These are phyloP conservation scores for Chaetodon auriga DNA, from an alignment of 2,113 vertebrate species.

Conservation along the genomic window DNA sequence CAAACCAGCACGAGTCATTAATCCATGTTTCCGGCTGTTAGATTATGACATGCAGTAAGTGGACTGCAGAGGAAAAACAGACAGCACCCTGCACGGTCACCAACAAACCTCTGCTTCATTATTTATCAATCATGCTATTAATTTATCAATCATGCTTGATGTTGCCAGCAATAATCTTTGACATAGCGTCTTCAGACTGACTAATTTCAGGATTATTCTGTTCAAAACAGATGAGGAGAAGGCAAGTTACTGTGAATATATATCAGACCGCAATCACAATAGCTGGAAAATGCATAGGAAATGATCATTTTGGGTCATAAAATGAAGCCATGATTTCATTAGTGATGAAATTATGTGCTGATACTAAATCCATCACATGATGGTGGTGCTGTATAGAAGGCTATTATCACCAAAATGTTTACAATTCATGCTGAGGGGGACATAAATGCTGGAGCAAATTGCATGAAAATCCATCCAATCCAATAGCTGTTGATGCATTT, in stretches of 20 bases:
- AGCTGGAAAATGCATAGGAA: neutral
- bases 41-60: neutral
- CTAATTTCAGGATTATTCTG: neutral
- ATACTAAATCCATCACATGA: neutral
- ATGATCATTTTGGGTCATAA: neutral
- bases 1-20: neutral
- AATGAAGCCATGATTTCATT: neutral
- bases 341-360: neutral
- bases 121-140: neutral
- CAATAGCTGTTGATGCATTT: too few relatives aligned
- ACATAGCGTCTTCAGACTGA: neutral
- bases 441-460: too few relatives aligned
- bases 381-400: too few relatives aligned
- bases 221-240: neutral
- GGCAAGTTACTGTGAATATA: neutral
- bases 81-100: neutral
- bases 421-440: too few relatives aligned
- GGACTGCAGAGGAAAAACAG: neutral
- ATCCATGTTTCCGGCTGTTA: neutral
- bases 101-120: conserved; percentile 14
- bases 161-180: neutral
- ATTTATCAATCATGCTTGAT: neutral
- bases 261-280: neutral
- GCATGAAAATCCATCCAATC: too few relatives aligned
- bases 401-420: too few relatives aligned